Evolutionary conservation across 2,888 invertebrate genomes (phyloP).

Genomic region (Busseola fusca): DNA sequence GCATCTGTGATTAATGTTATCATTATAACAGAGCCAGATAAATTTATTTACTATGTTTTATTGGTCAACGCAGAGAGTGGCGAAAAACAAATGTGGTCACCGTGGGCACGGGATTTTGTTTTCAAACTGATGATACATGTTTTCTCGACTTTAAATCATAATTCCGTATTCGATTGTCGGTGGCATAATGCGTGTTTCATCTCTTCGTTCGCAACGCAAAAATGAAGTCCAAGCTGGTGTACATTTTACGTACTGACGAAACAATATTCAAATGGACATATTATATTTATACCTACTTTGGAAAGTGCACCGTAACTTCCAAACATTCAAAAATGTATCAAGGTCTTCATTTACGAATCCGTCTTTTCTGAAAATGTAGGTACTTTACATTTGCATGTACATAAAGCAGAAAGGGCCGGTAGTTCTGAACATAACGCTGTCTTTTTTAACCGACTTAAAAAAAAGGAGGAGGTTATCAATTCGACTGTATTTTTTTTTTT

Average conservation of each 20-base stretch:
- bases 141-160: not conserved
- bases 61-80: not conserved
- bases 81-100: not conserved
- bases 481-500: too few relatives aligned
- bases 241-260: not conserved
- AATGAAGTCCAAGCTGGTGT: not conserved
- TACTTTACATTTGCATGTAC: slow-evolving; percentile 2
- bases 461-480: too few relatives aligned
- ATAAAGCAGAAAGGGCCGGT: not conserved
- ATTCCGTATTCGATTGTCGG: not conserved
- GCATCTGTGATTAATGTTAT: not conserved
- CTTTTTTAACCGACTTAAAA: too few relatives aligned
- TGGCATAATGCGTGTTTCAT: not conserved
- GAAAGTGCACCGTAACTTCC: slow-evolving; percentile 3
- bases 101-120: not conserved
- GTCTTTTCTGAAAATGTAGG: not conserved
- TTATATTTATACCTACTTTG: slow-evolving; percentile 22
- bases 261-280: slow-evolving; percentile 18
- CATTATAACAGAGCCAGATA: not conserved
- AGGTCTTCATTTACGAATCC: slow-evolving; percentile 10
- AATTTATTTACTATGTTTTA: not conserved
- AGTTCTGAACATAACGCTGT: not conserved
- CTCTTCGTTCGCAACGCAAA: not conserved
- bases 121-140: not conserved
- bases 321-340: slow-evolving; percentile 18